Evolutionary conservation across 2,113 vertebrate species (phyloP), one percentile per base, ranked within the genome.

Genomic region (Catharus minimus): DNA sequence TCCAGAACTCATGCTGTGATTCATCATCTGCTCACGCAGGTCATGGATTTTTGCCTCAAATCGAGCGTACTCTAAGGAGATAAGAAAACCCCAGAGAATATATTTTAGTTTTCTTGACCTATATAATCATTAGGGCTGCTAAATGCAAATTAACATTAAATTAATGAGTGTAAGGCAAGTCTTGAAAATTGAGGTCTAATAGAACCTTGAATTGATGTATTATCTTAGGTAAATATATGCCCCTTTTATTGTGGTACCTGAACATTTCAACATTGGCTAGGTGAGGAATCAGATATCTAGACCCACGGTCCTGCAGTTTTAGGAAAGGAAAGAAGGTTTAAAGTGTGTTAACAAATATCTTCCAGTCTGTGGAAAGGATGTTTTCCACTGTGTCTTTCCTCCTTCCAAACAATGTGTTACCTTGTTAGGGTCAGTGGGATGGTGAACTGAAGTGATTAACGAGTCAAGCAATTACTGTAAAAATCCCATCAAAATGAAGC

Each of bases 11-110:
- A 99, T 99, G 97, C 99, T 99, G 98, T 99, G 98, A 97, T 99
- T 99, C 99, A 99, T 99, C 99, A 99, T 99, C 98, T 99, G 99
- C 95, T 99, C 99, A 72, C 99, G 98, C 90, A 99, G 98, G 97
- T 99, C 99, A 98, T 99, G 99, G 98, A 99, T 99, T 98, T 99
- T 99, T 96, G 99, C 99, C 97, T 99, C 99, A 96, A 99, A 99
- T 83, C 98, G 98, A 96, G 98, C 98, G 95, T 99, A 99, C 92
- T 99, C 99, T 99, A 95, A 65, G 57, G 92, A 97, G 65, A 91
- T 72, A 36, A 90, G 80, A 79, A 69, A 97, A 97, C 27, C n/a
- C 28, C 91, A 82, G 96, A 92, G 88, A 96, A 83, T 5, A 57
- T 62, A 89, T 92, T 95, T 85, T 91, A 82, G 60, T 79, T 90